phyloP scores from a whole-genome alignment of 1,140 invertebrate genomes.

The honey bee (Apis mellifera) region DNA sequence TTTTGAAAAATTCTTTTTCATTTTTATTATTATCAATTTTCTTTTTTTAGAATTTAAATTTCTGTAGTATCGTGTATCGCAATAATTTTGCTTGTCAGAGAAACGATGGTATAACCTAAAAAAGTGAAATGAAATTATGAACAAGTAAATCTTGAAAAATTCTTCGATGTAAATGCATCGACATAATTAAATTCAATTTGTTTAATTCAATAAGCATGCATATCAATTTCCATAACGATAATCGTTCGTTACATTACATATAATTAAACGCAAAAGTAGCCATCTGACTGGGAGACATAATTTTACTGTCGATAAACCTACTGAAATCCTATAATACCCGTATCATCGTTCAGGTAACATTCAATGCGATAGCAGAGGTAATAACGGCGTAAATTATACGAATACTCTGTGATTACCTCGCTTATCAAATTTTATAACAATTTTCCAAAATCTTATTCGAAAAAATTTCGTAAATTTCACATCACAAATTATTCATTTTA shows the following conservation, averaged over 20 bases:
- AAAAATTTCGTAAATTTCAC: background rate
- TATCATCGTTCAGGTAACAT: slow-evolving; percentile 19
- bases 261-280: background rate
- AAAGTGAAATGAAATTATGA: too few species aligned
- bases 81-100: too few species aligned
- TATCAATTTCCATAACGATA: background rate
- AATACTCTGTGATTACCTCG: background rate
- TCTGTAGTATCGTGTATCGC: too few species aligned
- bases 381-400: background rate
- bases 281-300: slow-evolving; percentile 16
- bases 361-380: background rate
- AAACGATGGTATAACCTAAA: too few species aligned
- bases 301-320: slow-evolving; percentile 25
- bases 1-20: too few species aligned
- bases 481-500: background rate
- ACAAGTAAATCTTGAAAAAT: too few species aligned
- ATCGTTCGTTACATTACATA: too few species aligned
- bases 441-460: background rate
- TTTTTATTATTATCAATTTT: too few species aligned
- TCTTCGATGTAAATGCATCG: too few species aligned
- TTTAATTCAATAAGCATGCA: background rate
- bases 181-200: background rate
- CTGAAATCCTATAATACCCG: slow-evolving; percentile 33
- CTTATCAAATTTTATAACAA: background rate
- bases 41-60: too few species aligned